Evolutionary conservation across 2,113 vertebrate genomes (phyloP), one percentile per base, ranked within the genome.

Genomic region (Mormyrus lacerda): DNA sequence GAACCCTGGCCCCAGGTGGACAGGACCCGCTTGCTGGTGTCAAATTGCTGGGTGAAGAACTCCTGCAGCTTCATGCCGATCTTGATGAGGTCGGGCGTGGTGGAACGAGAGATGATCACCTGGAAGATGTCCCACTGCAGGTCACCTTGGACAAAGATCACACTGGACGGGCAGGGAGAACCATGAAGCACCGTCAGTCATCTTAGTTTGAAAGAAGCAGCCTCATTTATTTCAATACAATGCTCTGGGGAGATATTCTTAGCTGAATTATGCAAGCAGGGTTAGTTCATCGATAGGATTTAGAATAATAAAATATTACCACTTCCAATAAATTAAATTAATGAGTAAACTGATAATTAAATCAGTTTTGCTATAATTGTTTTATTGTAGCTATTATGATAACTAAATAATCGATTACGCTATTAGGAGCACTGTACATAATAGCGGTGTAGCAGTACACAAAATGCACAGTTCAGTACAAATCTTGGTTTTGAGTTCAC

Each of bases 41-140:
- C 98, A 91, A 99, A 99, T 92, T 99, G 98, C 92, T 99, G 98
- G 61, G 98, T 99, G 92, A 99, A 99, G 94, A 99, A 99, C 95
- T 99, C 98, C 94, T 99, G 98, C 69, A 99, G 97, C 93, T 99
- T 99, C 98, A 99, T 99, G 94, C 98, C 98, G 88, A 99, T 99
- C 96, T 99, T 99, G 94, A 99, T 99, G 90, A 99, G 96, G 94
- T 99, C 98, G 82, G 98, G 98, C 0, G 98, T 99, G 61, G 98
- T 99, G 0, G 98, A 99, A 93, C 98, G 96, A 55, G 98, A 99
- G 95, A 99, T 99, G 95, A 99, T 99, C 90, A 99, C 98, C 96
- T 99, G 98, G 94, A 99, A 99, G 92, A 99, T 98, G 95, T 99
- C 98, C 98, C 98, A 99, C 93, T 99, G 98, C 94, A 99, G 92